Evolutionary conservation across 2,113 vertebrate species (phyloP).

Genomic region (Hirundichthys speculiger): DNA sequence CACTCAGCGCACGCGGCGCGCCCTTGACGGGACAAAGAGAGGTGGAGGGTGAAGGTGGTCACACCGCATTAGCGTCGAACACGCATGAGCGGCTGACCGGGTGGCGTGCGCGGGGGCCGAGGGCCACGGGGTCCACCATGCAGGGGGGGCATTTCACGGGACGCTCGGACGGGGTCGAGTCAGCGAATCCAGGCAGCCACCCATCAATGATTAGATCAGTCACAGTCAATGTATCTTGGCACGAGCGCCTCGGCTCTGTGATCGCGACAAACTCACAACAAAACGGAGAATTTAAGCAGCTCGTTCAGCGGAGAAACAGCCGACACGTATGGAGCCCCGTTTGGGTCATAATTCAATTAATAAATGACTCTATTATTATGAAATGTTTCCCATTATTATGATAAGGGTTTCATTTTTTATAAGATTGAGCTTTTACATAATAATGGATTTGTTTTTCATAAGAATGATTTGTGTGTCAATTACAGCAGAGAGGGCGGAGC

Average conservation of each 20-base stretch:
- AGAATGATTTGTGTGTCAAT: no score
- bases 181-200: slow-evolving; percentile 70
- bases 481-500: no score
- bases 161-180: slow-evolving; percentile 63
- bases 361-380: no score
- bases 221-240: slow-evolving; percentile 69
- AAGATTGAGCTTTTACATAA: no score
- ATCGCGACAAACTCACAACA: slow-evolving; percentile 31
- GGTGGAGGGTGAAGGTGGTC: slow-evolving; percentile 67
- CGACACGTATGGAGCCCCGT: no score
- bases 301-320: slow-evolving; percentile 16
- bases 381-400: no score
- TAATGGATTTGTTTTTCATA: no score
- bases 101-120: slow-evolving; percentile 50
- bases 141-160: slow-evolving; percentile 49
- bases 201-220: slow-evolving; percentile 76
- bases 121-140: slow-evolving; percentile 43
- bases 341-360: no score
- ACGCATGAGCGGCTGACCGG: slow-evolving; percentile 59
- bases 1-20: slow-evolving; percentile 56
- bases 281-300: slow-evolving; percentile 13
- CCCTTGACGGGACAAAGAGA: slow-evolving; percentile 69
- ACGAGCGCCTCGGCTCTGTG: slow-evolving; percentile 51
- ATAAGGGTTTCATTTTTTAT: no score
- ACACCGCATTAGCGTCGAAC: slow-evolving; percentile 67